Evolutionary conservation across 1,140 invertebrate species (phyloP), one percentile per base, ranked within the genome.

Genomic region (Limonius californicus): DNA sequence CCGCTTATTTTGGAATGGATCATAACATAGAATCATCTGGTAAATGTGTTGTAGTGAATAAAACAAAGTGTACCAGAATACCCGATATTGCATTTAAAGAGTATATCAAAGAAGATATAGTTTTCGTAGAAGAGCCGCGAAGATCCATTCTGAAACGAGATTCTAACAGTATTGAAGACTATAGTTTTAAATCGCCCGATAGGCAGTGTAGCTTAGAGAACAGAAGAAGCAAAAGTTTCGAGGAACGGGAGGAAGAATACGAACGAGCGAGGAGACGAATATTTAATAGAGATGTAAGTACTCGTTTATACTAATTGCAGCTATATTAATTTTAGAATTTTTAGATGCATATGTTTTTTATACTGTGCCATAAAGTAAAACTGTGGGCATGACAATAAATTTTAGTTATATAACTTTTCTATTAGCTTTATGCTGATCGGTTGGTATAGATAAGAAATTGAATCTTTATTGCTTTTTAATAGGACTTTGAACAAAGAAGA

Each of bases 1-100:
- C 94, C 1, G 91, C 92, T 39, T 94, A 91, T 72, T 97, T 96
- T 77, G 92, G 94, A 43, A 87, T 98, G 80, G 92, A 95, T 60
- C 95, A 97, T 76, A 95, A 95, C 75, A 88, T 97, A 18, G 94
- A 97, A 79, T 84, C 87, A 66, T 87, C 88, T 27, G 92, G 92
- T 54, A 88, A 88, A 67, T 86, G 86, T 66, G 93, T 98, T 0
- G 85, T 95, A 59, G 91, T 95, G 0, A 91, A 86, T 70, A 84
- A 83, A 68, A 91, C 89, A 7, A 87, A 87, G 70, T 85, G 83
- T 65, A 92, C 89, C 54, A 79, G 90, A 69, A 85, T 93, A 78
- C 87, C 87, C 6, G 85, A 86, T 14, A 65, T 75, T 11, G 63
- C 66, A 27, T 87, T 88, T 70, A 84, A 84, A 65, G 81, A 84